Percentiles rank a stretch among this genome's conserved stretches.
Conservation (phyloP, 2,888 invertebrate genomes). For the Geophilus truncorum region DNA sequence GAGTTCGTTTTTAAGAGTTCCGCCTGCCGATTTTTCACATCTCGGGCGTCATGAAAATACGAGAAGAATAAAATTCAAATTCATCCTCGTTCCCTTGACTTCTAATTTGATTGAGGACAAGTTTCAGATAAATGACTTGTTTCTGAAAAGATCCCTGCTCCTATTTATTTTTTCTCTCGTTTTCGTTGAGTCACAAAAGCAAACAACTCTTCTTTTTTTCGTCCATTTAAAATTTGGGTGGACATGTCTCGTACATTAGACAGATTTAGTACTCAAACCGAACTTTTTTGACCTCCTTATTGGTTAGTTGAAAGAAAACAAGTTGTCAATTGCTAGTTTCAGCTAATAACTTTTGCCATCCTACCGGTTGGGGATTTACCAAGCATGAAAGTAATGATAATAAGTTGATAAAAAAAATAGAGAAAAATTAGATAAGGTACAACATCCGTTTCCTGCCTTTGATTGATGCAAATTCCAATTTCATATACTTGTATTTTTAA, state of each 20-base stretch:
- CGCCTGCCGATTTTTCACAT: neutral
- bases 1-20: neutral
- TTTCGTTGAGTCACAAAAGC: neutral
- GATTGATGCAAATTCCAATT: neutral
- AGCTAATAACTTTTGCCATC: neutral
- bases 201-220: too few relatives aligned
- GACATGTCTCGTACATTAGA: neutral
- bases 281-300: neutral
- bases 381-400: neutral
- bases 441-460: neutral
- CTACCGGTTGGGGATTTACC: neutral
- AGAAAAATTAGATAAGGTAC: neutral
- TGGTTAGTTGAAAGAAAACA: neutral
- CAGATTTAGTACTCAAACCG: neutral
- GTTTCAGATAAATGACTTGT: neutral
- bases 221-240: too few relatives aligned
- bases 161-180: neutral
- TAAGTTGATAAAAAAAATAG: neutral
- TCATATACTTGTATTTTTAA: neutral
- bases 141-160: neutral
- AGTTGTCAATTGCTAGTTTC: neutral
- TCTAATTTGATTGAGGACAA: neutral
- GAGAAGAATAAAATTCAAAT: constrained; percentile 10
- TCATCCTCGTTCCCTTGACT: neutral
- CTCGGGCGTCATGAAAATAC: neutral